Evolutionary conservation across 2,113 vertebrate species (phyloP), one percentile per base, ranked within the genome.

Genomic region (Hemibagrus wyckioides): DNA sequence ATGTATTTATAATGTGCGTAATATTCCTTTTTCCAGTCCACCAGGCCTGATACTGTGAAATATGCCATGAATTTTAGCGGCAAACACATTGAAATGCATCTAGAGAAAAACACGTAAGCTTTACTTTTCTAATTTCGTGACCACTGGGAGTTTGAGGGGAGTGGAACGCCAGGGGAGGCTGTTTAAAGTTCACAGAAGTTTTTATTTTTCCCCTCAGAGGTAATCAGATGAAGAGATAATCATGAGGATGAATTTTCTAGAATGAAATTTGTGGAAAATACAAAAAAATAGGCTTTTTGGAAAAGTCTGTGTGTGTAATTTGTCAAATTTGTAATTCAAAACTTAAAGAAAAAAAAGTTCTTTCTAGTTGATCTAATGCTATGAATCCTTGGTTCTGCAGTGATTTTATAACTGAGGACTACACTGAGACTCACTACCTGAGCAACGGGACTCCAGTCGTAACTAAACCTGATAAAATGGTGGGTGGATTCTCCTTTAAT

Each of bases 341-440:
- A 69, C 10, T 28, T 75, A 41, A 10, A 41, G 8, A 41, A 4
- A 9, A 10, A 14, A 14, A 44, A 1, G 9, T 48, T 71, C 67
- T 39, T 23, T 39, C 17, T 11, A 23, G 17, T 41, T 41, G 69
- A 75, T 75, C 69, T 44, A 6, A 36, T 71, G 19, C 19, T 61
- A 28, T 83, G 0, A 44, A 44, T 6, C 17, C 90, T 80, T 36
- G 4, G 14, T 59, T 89, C 82, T 75, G 80, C 50, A 97, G 96
- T 86, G 90, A 89, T 73, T 90, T 96, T 61, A 76, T 96, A 63
- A 90, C 92, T 17, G 88, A 92, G 86, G 93, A 93, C 71, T 96
- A 96, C 90, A 92, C 90, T 0, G 96, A 97, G 89, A 96, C 94
- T 0, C 85, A 92, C 30, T 96, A 96, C 88, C 88, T 81, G 30